Evolutionary conservation across 1,140 invertebrate genomes (phyloP).

Genomic region (Nautilus pompilius): DNA sequence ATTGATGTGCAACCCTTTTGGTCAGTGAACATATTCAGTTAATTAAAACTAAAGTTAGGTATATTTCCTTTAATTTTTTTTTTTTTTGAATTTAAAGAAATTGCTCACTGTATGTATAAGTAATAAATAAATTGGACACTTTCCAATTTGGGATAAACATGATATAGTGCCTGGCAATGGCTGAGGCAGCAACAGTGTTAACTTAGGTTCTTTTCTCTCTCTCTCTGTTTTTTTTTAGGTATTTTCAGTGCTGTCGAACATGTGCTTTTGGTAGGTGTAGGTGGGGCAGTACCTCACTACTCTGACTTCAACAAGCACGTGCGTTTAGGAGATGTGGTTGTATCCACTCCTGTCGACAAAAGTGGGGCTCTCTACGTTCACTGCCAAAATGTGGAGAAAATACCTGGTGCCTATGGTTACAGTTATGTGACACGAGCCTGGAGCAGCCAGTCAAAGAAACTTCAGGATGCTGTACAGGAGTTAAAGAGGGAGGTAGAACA

Average conservation of each 20-base stretch:
- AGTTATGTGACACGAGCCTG: conserved; percentile 28
- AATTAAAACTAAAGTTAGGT: too few species aligned
- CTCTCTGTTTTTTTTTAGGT: conserved; percentile 22
- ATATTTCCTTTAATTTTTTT: too few species aligned
- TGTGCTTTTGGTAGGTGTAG: conserved; percentile 93
- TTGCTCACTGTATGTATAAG: too few species aligned
- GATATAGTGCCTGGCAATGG: too few species aligned
- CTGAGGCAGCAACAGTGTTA: too few species aligned
- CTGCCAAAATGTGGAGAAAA: conserved; percentile 41
- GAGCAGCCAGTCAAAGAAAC: conserved; percentile 18
- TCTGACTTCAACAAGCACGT: conserved; percentile 92
- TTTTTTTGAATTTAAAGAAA: too few species aligned
- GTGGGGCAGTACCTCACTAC: conserved; percentile 96
- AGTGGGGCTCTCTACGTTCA: conserved; percentile 43
- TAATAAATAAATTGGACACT: too few species aligned
- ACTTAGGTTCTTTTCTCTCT: too few species aligned
- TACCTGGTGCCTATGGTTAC: conserved; percentile 11
- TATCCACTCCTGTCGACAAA: conserved; percentile 63
- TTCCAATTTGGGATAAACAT: too few species aligned
- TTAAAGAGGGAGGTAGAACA: conserved; percentile 16
- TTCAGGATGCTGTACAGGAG: conserved; percentile 26
- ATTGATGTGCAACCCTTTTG: too few species aligned
- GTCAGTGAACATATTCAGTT: too few species aligned
- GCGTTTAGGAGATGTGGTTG: conserved; percentile 90
- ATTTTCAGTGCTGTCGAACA: conserved; percentile 58